phyloP scores from a whole-genome alignment of 2,888 invertebrate genomes.

The Aethes cnicana region DNA sequence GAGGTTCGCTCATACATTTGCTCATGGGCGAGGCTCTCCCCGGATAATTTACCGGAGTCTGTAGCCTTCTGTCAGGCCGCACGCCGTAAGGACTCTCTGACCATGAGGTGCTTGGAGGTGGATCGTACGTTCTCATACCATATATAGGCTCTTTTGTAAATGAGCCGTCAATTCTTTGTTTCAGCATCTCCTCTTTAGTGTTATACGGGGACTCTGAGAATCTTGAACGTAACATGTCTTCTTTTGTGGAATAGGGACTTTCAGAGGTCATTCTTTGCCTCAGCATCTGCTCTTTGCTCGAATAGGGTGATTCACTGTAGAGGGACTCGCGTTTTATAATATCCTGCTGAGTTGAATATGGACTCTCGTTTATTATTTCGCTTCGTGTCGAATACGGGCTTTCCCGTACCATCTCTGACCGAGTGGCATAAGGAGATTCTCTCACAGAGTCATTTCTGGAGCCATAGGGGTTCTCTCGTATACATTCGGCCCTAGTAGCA shows the following conservation, averaged over 20 bases:
- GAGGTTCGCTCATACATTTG: constrained; percentile 78
- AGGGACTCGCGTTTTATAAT: constrained; percentile 60
- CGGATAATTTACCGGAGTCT: constrained; percentile 67
- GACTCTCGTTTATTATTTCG: constrained; percentile 49
- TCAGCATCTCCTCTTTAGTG: constrained; percentile 75
- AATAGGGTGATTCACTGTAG: constrained; percentile 71
- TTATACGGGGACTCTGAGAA: constrained; percentile 78
- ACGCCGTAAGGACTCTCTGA: constrained; percentile 68
- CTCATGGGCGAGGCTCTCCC: constrained; percentile 69
- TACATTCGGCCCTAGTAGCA: constrained; percentile 34
- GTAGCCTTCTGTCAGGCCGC: constrained; percentile 68
- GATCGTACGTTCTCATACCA: constrained; percentile 73
- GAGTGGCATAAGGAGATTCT: constrained; percentile 29
- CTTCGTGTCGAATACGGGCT: constrained; percentile 48
- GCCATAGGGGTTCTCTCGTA: constrained; percentile 41
- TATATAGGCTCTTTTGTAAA: constrained; percentile 65
- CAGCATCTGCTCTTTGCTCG: constrained; percentile 73
- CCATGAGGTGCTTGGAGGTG: constrained; percentile 70
- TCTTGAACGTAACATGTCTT: constrained; percentile 77
- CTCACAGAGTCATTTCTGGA: constrained; percentile 25
- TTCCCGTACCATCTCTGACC: constrained; percentile 37
- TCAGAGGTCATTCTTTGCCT: constrained; percentile 66
- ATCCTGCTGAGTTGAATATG: constrained; percentile 58
- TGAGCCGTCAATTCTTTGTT: constrained; percentile 67
- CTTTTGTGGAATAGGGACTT: constrained; percentile 74